Evolutionary conservation across 2,113 vertebrate species (phyloP).

Genomic region (Ariopsis seemanni): DNA sequence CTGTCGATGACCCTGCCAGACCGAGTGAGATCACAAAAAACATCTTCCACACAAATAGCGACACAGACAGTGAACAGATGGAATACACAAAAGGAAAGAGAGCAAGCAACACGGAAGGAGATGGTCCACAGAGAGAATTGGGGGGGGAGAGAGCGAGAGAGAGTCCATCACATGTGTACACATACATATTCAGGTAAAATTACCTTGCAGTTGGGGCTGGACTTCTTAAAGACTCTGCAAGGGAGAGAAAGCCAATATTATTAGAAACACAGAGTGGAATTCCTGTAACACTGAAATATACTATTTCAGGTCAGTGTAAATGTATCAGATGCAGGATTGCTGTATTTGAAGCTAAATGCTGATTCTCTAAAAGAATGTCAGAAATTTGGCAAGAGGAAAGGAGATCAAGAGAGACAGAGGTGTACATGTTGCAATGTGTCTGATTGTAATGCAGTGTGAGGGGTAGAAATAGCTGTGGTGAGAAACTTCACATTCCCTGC

Average conservation of each 20-base stretch:
- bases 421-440: slow-evolving; percentile 6
- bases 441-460: slow-evolving; percentile 39
- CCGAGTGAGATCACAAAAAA: slow-evolving; percentile 44
- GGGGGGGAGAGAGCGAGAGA: no score
- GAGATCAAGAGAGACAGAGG: background rate
- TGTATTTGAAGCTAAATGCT: background rate
- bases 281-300: background rate
- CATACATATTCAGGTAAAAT: slow-evolving; percentile 36
- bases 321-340: background rate
- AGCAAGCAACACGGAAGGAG: slow-evolving; percentile 32
- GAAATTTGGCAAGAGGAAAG: background rate
- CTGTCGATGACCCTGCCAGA: slow-evolving; percentile 41
- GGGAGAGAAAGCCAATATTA: background rate
- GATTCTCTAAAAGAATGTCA: slow-evolving; percentile 1
- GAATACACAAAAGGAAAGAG: background rate
- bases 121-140: slow-evolving; percentile 17
- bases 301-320: background rate
- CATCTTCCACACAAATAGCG: slow-evolving; percentile 19
- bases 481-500: slow-evolving; percentile 27
- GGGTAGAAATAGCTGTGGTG: slow-evolving; percentile 37
- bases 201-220: slow-evolving; percentile 83
- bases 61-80: slow-evolving; percentile 11
- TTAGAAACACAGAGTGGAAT: background rate
- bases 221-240: slow-evolving; percentile 81
- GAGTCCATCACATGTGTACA: background rate